Base-by-base conservation (phyloP, 2,888 invertebrate genomes). In the Neoascia interrupta region DNA sequence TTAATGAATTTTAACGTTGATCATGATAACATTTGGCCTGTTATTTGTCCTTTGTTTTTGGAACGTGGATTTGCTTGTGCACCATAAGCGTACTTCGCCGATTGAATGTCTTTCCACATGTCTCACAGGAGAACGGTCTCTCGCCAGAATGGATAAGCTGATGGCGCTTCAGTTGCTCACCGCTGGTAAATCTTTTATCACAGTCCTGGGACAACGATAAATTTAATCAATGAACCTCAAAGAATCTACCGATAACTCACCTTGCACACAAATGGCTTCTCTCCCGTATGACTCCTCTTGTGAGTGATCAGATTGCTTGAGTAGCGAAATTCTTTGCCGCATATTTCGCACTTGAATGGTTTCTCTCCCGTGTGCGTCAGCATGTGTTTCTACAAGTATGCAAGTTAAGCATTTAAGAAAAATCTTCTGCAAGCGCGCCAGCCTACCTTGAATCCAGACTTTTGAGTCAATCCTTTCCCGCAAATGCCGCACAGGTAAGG, bases 391-490 rank as follows among this genome's bases (percentile, higher is more conserved):
- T 80, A 10, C 1, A 37, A 15, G 16, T 1, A 3, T 1, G 5
- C 1, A 21, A n/a, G n/a, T n/a, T 10, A 34, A n/a, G 18, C 10
- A 0, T 18, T 61, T n/a, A 3, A 60, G 11, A 26, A 47, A 4
- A 26, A 26, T 26, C 26, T 26, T 26, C n/a, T n/a, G n/a, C n/a
- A 15, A 15, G 2, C 6, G 3, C 5, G 1, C 18, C 11, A 53
- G 6, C 21, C 41, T 79, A 83, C 83, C 75, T 88, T 88, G 61
- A 86, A 88, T 23, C 88, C 88, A 0, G 88, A 88, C 69, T 87
- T 88, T 70, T 88, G 88, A 0, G 88, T 88, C 81, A 88, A 83
- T 1, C 88, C 86, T 58, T 88, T 88, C 15, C 88, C 88, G 60
- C 88, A 88, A 11, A 88, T 83, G 8, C 82, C 83, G 43, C 88